Base-by-base conservation (phyloP, 2,888 invertebrate species). In the Hedya salicella region DNA sequence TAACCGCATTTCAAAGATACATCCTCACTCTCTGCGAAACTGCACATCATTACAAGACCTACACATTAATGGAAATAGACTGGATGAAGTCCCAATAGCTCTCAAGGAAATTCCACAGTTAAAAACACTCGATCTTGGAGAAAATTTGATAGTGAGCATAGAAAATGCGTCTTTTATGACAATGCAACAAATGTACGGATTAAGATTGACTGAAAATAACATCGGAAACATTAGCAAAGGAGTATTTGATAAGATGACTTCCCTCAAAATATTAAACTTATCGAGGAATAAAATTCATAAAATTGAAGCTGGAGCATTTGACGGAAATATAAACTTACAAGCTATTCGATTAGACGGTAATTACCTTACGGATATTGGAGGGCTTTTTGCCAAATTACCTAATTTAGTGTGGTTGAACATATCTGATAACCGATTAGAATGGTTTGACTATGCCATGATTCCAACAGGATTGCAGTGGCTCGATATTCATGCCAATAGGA, bases 401-500 rank as follows among this genome's bases (percentile, higher is more conserved):
- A 96, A 95, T 88, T 93, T 97, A 73, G 95, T 96, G 71, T 96
- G 96, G 96, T 92, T 97, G 67, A 97, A 97, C 83, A 96, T 97
- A 81, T 97, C 96, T 78, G 96, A 96, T 88, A 97, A 97, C 89
- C 94, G 95, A 81, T 93, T 97, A 73, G 95, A 95, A 88, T 95
- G 95, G 94, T 96, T 97, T 86, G 96, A 97, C 89, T 97, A 97
- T 85, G 95, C 96, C 64, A 94, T 96, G 88, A 95, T 97, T 85
- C 97, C 97, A 69, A 96, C 95, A 73, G 95, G 96, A 81, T 92
- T 97, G 75, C 95, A 96, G 89, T 96, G 96, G 96, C 90, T 97
- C 75, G 97, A 97, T 89, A 95, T 97, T 79, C 96, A 96, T 80
- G 94, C 96, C 71, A 97, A 97, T 91, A 95, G 95, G 88, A 96